Evolutionary conservation across 2,797 vertebrate genomes (phyloP).

Genomic region (Okamejei kenojei): DNA sequence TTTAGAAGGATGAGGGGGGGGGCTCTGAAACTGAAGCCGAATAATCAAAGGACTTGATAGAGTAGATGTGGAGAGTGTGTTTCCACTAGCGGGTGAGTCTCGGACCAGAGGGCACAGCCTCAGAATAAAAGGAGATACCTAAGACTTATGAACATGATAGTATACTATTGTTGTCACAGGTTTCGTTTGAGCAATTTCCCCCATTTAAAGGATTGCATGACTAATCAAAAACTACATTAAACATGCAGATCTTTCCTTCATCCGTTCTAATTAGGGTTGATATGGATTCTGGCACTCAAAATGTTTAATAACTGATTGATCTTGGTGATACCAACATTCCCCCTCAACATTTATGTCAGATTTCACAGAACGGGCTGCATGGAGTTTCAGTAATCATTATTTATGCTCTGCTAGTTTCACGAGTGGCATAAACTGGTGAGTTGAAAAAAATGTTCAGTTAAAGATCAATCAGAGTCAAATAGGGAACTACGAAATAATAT

Average conservation of each 20-base stretch:
- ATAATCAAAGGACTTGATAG: too few species aligned
- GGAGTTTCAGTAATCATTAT: neutral
- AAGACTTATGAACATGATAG: neutral
- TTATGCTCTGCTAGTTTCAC: neutral
- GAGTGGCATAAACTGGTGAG: neutral
- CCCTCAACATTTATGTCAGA: neutral
- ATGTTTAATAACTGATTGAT: neutral
- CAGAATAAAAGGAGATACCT: too few species aligned
- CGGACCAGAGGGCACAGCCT: too few species aligned
- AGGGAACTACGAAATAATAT: neutral
- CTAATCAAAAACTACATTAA: neutral
- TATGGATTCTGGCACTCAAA: neutral
- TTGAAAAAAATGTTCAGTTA: neutral
- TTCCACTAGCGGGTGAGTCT: too few species aligned
- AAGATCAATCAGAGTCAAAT: neutral
- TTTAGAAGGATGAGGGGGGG: too few species aligned
- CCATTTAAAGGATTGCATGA: neutral
- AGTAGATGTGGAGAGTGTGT: too few species aligned
- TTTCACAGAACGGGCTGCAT: neutral
- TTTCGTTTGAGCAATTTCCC: neutral
- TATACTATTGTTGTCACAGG: neutral
- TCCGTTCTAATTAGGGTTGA: neutral
- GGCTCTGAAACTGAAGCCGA: too few species aligned
- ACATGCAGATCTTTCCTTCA: neutral
- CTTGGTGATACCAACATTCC: neutral